A percentile compares a stretch with the other conserved stretches of the same genome.
phyloP scores from a whole-genome alignment of 1,140 invertebrate species.

The Pachypsylla venusta region DNA sequence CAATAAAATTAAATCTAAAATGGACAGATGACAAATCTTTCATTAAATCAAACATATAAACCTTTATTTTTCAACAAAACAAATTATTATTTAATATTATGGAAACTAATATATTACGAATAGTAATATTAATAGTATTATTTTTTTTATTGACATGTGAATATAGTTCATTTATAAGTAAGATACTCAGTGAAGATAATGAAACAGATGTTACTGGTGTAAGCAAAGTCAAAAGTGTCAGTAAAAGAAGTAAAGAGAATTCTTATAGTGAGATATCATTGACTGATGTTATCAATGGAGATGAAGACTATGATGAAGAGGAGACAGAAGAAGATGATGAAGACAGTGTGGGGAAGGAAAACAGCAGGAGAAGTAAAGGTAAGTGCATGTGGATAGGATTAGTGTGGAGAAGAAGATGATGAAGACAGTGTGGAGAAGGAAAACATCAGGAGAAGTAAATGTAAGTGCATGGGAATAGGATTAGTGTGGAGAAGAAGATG shows the following conservation, averaged over 20 bases:
- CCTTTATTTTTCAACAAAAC: too few species aligned
- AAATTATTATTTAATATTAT: too few species aligned
- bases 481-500: background rate
- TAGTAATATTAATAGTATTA: background rate
- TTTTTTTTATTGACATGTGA: background rate
- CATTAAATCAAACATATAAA: too few species aligned
- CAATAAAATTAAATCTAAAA: too few species aligned
- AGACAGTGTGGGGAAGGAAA: background rate
- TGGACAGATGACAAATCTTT: too few species aligned
- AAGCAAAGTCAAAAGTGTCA: background rate
- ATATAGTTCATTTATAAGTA: conserved; percentile 3
- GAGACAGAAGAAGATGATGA: background rate
- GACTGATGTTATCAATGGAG: background rate
- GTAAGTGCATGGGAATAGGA: too few species aligned
- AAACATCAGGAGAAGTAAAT: background rate
- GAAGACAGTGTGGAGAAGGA: background rate
- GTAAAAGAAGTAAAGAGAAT: conserved; percentile 1
- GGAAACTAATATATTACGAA: conserved; percentile 2
- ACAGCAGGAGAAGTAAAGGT: background rate
- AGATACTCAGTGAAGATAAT: background rate
- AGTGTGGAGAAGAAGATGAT: background rate
- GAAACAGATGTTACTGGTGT: background rate
- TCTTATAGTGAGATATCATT: background rate
- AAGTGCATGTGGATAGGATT: too few species aligned
- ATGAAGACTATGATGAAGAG: background rate